Conservation (phyloP, 1,140 invertebrate genomes). For the Ptiloglossa arizonensis region DNA sequence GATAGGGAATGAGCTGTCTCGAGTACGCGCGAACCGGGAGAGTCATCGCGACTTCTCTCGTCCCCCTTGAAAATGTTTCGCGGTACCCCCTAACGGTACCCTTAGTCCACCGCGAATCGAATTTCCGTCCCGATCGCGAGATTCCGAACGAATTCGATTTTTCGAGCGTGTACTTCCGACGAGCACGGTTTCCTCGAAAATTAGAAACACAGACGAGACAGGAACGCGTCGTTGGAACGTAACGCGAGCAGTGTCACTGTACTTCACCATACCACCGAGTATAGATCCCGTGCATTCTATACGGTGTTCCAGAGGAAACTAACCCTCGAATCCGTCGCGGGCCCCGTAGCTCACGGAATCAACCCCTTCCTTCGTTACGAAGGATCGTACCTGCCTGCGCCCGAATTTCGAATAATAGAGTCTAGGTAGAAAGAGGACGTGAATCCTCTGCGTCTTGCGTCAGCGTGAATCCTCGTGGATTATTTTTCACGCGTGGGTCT, state of each 20-base stretch:
- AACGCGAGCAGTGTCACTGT: not conserved
- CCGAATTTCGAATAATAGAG: constrained; percentile 34
- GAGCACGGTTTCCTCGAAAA: too few relatives aligned
- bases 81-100: not conserved
- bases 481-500: too few relatives aligned
- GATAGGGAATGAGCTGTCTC: constrained; percentile 58
- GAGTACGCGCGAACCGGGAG: constrained; percentile 3
- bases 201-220: too few relatives aligned
- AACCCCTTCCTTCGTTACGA: constrained; percentile 58
- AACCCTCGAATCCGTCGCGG: constrained; percentile 44
- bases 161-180: too few relatives aligned
- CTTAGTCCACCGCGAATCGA: too few relatives aligned
- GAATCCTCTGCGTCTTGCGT: not conserved
- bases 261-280: constrained; percentile 4
- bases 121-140: constrained; percentile 17
- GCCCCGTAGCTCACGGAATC: constrained; percentile 41
- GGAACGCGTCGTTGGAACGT: too few relatives aligned
- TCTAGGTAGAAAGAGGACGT: not conserved
- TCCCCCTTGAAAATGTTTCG: not conserved
- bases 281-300: constrained; percentile 23
- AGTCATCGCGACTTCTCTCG: not conserved
- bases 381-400: constrained; percentile 61
- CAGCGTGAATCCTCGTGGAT: not conserved
- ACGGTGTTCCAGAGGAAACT: constrained; percentile 53
- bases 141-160: not conserved